Base-by-base conservation (phyloP, 1,140 invertebrate species). In the Pogonognathellus flavescens region DNA sequence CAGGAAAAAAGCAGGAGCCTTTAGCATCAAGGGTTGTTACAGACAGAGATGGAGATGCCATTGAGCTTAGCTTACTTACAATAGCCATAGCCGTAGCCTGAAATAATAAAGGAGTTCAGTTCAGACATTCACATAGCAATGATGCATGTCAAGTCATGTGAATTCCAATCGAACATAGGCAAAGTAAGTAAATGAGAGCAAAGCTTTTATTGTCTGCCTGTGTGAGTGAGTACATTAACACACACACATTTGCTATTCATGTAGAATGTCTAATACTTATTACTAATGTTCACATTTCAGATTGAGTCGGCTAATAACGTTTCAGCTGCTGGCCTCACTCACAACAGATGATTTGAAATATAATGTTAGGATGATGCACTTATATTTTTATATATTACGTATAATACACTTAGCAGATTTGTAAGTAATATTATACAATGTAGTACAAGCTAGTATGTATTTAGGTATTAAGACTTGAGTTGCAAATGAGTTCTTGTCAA, bases 401-500 rank as follows among this genome's bases (percentile, higher is more conserved):
- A 41, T 41, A n/a, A 20, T 66, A 14, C 20, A 66, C 6, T 66
- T 20, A 14, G 62, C 9, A 66, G 18, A n/a, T 55, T 1, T 14
- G 53, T 66, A 66, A 66, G 31, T 41, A 41, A 41, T 41, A 41
- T 41, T 41, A 41, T 41, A 6, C 31, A 41, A 41, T 41, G 31
- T 6, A 1, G 31, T 41, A 3, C 2, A 41, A 41, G 31, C 31
- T 41, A n/a, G n/a, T n/a, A 41, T 41, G 31, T 41, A 41, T 41
- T 41, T 41, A 14, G 11, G n/a, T 14, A 57, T 14, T 57, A 55
- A 57, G 80, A 53, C 20, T 81, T 81, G 20, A 22, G 53, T 57
- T 81, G 80, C 80, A 81, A 81, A 81, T 81, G 80, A 81, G 80
- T 81, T 81, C 80, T 81, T 81, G 80, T 81, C 80, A 81, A 81